Conservation (phyloP, 1,140 invertebrate genomes). For the Aporrectodea caliginosa region DNA sequence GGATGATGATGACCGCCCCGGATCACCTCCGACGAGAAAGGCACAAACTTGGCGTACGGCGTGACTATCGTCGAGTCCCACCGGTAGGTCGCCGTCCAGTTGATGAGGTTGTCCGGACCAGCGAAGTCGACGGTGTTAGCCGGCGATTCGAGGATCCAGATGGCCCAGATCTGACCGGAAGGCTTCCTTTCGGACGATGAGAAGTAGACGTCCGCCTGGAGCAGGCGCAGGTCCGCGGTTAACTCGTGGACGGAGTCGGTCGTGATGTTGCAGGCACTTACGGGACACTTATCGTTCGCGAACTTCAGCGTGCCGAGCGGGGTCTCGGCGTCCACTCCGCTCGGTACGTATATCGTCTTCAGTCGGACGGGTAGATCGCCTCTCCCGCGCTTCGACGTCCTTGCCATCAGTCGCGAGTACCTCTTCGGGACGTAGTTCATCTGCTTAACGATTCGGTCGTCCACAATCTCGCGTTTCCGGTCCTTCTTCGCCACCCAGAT, state of each 20-base stretch:
- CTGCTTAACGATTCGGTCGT: slow-evolving; percentile 18
- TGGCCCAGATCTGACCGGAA: slow-evolving; percentile 56
- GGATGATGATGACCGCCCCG: background rate
- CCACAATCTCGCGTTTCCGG: background rate
- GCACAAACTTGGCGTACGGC: slow-evolving; percentile 17
- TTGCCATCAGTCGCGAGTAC: background rate
- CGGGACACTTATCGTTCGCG: slow-evolving; percentile 1
- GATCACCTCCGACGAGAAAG: background rate
- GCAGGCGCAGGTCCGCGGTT: background rate
- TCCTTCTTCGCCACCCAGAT: background rate
- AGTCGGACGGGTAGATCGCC: background rate
- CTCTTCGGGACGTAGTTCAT: slow-evolving; percentile 8
- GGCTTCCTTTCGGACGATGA: slow-evolving; percentile 5
- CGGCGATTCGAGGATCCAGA: slow-evolving; percentile 70
- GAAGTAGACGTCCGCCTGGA: background rate
- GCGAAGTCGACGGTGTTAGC: slow-evolving; percentile 53
- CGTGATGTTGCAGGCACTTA: slow-evolving; percentile 14
- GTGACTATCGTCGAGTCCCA: slow-evolving; percentile 29
- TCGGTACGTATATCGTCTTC: slow-evolving; percentile 12
- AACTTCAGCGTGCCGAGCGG: background rate
- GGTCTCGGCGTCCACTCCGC: background rate
- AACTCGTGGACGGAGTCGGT: background rate
- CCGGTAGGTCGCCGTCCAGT: slow-evolving; percentile 31
- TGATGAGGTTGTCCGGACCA: slow-evolving; percentile 12
- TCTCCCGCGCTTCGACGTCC: background rate